Evolutionary conservation across 2,113 vertebrate genomes (phyloP).

Genomic region (Tamias sibiricus): DNA sequence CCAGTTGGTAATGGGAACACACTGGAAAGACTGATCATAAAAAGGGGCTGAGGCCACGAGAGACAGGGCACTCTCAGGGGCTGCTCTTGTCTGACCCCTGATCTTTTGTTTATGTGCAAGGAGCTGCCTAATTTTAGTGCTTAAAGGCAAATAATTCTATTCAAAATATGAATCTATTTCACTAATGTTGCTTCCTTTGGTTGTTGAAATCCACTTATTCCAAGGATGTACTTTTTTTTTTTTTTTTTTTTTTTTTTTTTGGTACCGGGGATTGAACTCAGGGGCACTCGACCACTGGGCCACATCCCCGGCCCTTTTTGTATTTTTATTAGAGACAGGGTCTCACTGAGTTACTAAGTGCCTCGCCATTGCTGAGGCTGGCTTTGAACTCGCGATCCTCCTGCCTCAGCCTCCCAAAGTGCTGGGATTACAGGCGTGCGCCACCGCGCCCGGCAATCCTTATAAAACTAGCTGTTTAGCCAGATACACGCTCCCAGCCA

Average conservation of each 20-base stretch:
- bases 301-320: too few species aligned
- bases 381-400: too few species aligned
- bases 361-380: too few species aligned
- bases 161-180: not conserved
- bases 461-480: not conserved
- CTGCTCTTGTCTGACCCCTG: not conserved
- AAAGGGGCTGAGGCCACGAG: not conserved
- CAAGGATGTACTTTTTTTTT: not conserved
- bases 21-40: not conserved
- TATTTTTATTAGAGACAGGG: too few species aligned
- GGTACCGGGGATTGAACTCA: too few species aligned
- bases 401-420: too few species aligned
- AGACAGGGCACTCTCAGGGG: not conserved
- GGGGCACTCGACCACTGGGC: too few species aligned
- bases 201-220: not conserved
- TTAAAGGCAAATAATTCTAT: not conserved
- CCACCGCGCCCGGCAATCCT: too few species aligned
- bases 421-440: too few species aligned
- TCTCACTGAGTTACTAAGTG: too few species aligned
- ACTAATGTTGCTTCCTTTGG: not conserved
- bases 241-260: too few species aligned
- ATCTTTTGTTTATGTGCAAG: accelerated
- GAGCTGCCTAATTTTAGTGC: not conserved
- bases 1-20: not conserved
- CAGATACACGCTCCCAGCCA: not conserved